Percentiles rank a stretch among this genome's conserved stretches.
Evolutionary conservation across 2,888 invertebrate genomes (phyloP).

Genomic region (Crossocerus cetratus): DNA sequence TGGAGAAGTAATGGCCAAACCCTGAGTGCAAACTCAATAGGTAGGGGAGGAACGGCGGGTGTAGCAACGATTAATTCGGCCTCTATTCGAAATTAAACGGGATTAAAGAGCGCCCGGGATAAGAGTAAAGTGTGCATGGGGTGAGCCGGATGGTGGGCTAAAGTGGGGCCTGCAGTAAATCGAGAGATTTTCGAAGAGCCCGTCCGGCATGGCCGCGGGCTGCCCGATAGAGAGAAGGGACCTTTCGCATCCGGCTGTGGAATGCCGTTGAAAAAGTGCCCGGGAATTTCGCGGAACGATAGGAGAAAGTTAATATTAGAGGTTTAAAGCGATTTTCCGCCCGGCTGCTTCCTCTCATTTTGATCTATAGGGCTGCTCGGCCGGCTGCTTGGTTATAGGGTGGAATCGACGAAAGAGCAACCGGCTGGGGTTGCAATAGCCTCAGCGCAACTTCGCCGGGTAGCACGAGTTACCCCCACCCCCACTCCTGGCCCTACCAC

Average conservation of each 20-base stretch:
- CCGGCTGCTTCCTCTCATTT: slow-evolving; percentile 61
- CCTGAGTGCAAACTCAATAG: too few species aligned
- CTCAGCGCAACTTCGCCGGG: slow-evolving; percentile 23
- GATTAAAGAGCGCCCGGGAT: background rate
- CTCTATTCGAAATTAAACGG: background rate
- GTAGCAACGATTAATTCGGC: slow-evolving; percentile 5
- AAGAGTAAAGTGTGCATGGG: slow-evolving; percentile 35
- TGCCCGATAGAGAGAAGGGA: slow-evolving; percentile 21
- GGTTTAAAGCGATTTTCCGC: slow-evolving; percentile 72
- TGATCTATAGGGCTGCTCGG: slow-evolving; percentile 42
- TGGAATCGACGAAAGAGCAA: slow-evolving; percentile 12
- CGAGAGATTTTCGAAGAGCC: slow-evolving; percentile 18
- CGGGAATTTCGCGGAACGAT: slow-evolving; percentile 58
- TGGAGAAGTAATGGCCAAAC: too few species aligned
- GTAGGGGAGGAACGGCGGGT: too few species aligned
- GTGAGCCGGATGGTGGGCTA: slow-evolving; percentile 15
- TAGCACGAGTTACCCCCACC: slow-evolving; percentile 1
- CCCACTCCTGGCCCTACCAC: too few species aligned
- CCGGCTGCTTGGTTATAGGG: too few species aligned
- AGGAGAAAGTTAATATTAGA: slow-evolving; percentile 70
- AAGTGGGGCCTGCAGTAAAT: slow-evolving; percentile 22
- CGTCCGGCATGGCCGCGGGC: slow-evolving; percentile 17
- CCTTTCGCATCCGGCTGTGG: slow-evolving; percentile 22
- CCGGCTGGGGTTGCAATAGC: slow-evolving; percentile 36
- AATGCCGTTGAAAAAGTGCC: slow-evolving; percentile 42